phyloP scores from a whole-genome alignment of 2,888 invertebrate genomes.

The Drosophila hawaiiensis region DNA sequence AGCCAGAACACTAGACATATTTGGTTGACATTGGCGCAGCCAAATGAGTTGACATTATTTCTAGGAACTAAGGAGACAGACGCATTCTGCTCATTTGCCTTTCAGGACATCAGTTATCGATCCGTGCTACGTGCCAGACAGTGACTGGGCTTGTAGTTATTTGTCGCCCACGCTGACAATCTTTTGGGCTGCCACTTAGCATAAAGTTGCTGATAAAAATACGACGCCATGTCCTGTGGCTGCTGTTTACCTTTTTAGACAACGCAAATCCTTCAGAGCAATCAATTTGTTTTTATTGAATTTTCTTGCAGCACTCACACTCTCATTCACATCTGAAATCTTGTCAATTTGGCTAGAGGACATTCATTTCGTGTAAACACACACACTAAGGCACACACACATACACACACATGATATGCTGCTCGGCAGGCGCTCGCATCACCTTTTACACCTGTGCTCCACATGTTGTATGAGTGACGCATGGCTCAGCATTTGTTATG shows the following conservation, averaged over 20 bases:
- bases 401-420: slow-evolving; percentile 26
- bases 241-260: slow-evolving; percentile 66
- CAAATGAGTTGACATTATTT: slow-evolving; percentile 73
- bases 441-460: slow-evolving; percentile 11
- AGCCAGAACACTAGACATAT: slow-evolving; percentile 34
- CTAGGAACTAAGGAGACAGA: slow-evolving; percentile 28
- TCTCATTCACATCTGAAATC: slow-evolving; percentile 24
- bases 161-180: slow-evolving; percentile 61
- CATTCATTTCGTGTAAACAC: slow-evolving; percentile 63
- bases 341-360: slow-evolving; percentile 63
- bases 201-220: slow-evolving; percentile 51
- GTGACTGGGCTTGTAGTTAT: slow-evolving; percentile 45
- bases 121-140: slow-evolving; percentile 39
- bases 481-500: slow-evolving; percentile 73
- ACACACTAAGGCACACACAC: slow-evolving; percentile 22
- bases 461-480: slow-evolving; percentile 75
- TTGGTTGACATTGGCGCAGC: slow-evolving; percentile 62
- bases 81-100: slow-evolving; percentile 32
- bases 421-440: slow-evolving; percentile 1
- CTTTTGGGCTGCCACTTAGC: slow-evolving; percentile 70
- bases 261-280: slow-evolving; percentile 71
- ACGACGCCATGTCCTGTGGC: slow-evolving; percentile 14
- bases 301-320: slow-evolving; percentile 49
- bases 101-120: slow-evolving; percentile 21
- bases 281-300: slow-evolving; percentile 81